Evolutionary conservation across 2,888 invertebrate species (phyloP), one percentile per base, ranked within the genome.

Genomic region (Nebria brevicollis): DNA sequence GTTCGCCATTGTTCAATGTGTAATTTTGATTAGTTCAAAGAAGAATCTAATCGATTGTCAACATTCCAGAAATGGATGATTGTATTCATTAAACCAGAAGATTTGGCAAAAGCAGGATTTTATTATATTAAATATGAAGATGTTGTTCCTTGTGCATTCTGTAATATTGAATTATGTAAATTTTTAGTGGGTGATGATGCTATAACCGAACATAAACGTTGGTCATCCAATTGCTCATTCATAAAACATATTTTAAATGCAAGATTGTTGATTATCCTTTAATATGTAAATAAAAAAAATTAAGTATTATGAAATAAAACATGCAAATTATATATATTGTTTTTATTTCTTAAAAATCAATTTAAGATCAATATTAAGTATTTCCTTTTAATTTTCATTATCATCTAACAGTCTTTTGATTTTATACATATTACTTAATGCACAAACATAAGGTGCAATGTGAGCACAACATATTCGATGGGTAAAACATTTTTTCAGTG

Each of bases 171-270:
- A 88, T 94, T 97, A 82, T 94, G 94, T 86, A 91, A 93, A 82
- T 97, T 97, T 97, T 93, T 94, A 83, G 91, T 90, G 83, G 94
- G 94, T n/a, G 97, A 97, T 88, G 93, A 94, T 86, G 95, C 96
- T 1, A 92, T 20, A 20, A 20, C 20, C 20, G 20, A 20, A 20
- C 20, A 20, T 20, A 20, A 20, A 20, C 20, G 20, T 94, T 43
- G 43, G 43, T 43, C 43, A 10, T 6, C 6, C 6, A 43, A 43
- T 8, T 43, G 43, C 10, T 43, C 10, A 43, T 43, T 43, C 1
- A 43, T 43, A 6, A 43, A 43, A 8, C 0, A 43, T 6, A 43
- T 43, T 43, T 43, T 8, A 43, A 43, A 43, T 43, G 43, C 1
- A 43, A 1, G 10, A 43, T 10, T 43, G 10, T 43, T 43, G 10